Percentiles rank a stretch among this genome's conserved stretches.
Evolutionary conservation across 64 coral and sea anemone genomes (phyloP).

Genomic region (Stylophora pistillata): DNA sequence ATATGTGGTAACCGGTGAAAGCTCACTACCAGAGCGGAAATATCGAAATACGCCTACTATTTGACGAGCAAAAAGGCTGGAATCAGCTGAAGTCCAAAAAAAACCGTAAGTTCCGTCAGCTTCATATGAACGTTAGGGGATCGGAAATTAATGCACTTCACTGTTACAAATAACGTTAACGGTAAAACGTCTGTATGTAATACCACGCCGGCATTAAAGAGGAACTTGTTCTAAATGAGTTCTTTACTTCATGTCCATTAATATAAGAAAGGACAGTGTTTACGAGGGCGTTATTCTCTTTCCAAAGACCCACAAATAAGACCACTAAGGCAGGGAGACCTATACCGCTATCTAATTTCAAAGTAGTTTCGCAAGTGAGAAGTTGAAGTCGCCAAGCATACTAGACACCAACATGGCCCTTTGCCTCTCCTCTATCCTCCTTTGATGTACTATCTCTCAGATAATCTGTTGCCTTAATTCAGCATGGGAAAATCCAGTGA

Average conservation of each 20-base stretch:
- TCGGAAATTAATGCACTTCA: background rate
- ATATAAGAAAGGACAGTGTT: too few species aligned
- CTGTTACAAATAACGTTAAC: background rate
- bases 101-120: conserved; percentile 8
- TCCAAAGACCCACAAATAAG: too few species aligned
- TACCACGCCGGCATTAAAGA: too few species aligned
- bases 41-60: conserved; percentile 1
- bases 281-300: too few species aligned
- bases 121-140: background rate
- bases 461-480: conserved; percentile 9
- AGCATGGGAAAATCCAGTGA: background rate
- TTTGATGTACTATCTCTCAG: background rate
- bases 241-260: background rate
- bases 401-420: too few species aligned
- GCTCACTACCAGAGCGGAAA: conserved; percentile 40
- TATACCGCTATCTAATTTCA: too few species aligned
- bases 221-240: background rate
- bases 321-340: too few species aligned
- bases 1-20: conserved; percentile 8
- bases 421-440: background rate
- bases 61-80: conserved; percentile 37
- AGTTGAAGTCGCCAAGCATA: too few species aligned
- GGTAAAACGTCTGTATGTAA: background rate
- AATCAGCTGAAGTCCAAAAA: conserved; percentile 1
- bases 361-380: too few species aligned